phyloP scores from a whole-genome alignment of 2,797 vertebrate species.

The Lepus townsendii region DNA sequence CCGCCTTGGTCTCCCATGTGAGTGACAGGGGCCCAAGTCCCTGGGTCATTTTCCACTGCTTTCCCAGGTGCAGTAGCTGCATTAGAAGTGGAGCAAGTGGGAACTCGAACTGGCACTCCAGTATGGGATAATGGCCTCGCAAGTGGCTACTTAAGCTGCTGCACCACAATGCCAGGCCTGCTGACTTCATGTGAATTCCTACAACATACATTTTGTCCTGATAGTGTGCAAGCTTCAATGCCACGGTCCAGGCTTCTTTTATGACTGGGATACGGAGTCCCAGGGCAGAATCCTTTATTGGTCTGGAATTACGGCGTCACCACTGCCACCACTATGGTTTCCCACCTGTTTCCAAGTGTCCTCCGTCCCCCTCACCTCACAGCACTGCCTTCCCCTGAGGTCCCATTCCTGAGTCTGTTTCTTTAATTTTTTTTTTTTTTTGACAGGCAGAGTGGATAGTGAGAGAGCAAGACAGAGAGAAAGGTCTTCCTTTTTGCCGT shows the following conservation, averaged over 20 bases:
- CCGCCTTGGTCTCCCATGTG: too few species aligned
- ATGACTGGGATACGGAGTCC: neutral
- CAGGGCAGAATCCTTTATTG: neutral
- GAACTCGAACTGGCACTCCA: too few species aligned
- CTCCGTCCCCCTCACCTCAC: neutral
- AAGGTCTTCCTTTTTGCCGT: too few species aligned
- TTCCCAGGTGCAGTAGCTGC: too few species aligned
- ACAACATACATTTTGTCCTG: neutral
- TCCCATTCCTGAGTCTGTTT: neutral
- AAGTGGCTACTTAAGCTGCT: too few species aligned
- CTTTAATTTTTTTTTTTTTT: neutral
- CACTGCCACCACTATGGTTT: neutral
- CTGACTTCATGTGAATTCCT: neutral
- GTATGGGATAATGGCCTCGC: too few species aligned
- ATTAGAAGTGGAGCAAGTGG: too few species aligned
- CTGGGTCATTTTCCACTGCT: too few species aligned
- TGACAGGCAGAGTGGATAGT: too few species aligned
- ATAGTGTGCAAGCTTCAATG: neutral
- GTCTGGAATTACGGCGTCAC: neutral
- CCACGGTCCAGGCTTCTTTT: neutral
- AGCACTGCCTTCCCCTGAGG: neutral
- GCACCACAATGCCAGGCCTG: too few species aligned
- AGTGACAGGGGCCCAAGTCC: too few species aligned
- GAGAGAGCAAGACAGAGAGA: too few species aligned
- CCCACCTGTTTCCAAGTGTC: neutral